A percentile compares a stretch with the other conserved stretches of the same genome.
These are phyloP conservation scores for Nematostella vectensis DNA, from an alignment of 92 coral and sea anemone genomes.

Conservation along the genomic window DNA sequence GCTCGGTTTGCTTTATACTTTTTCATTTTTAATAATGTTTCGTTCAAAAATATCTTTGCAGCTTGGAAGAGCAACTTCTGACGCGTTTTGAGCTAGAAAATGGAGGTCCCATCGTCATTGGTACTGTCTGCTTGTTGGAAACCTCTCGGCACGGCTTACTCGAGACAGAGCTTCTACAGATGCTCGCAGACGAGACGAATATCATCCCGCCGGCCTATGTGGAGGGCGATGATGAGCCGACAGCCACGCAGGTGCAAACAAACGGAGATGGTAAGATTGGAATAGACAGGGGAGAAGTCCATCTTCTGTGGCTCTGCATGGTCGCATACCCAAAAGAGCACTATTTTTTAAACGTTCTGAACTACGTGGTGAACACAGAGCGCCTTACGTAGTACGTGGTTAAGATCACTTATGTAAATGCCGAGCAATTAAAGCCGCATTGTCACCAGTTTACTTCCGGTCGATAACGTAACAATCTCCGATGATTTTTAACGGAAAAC, in stretches of 20 bases:
- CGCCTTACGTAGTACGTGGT: too few species aligned
- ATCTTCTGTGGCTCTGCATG: slow-evolving; percentile 13
- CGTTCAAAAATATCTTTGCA: too few species aligned
- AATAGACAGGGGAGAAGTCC: slow-evolving; percentile 4
- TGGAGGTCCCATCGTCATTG: slow-evolving; percentile 91
- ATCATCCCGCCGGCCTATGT: slow-evolving; percentile 69
- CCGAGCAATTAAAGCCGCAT: too few species aligned
- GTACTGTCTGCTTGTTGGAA: slow-evolving; percentile 88
- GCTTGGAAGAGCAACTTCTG: slow-evolving; percentile 94
- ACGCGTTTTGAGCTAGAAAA: slow-evolving; percentile 91
- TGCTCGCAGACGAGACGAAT: slow-evolving; percentile 80
- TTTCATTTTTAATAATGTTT: too few species aligned
- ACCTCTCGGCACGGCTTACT: slow-evolving; percentile 96
- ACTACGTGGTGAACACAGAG: too few species aligned
- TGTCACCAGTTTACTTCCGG: too few species aligned
- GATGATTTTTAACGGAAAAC: too few species aligned
- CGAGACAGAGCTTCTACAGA: slow-evolving; percentile 88
- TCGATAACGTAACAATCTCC: too few species aligned
- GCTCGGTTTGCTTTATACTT: too few species aligned
- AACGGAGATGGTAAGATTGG: slow-evolving; percentile 18
- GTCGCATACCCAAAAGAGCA: neutral
- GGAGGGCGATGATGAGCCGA: slow-evolving; percentile 71
- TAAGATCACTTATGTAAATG: too few species aligned
- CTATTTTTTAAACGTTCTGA: too few species aligned
- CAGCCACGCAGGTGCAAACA: slow-evolving; percentile 32